Percentiles rank a stretch among this genome's conserved stretches.
phyloP scores from a whole-genome alignment of 2,797 vertebrate species.

The Cyclopterus lumpus region DNA sequence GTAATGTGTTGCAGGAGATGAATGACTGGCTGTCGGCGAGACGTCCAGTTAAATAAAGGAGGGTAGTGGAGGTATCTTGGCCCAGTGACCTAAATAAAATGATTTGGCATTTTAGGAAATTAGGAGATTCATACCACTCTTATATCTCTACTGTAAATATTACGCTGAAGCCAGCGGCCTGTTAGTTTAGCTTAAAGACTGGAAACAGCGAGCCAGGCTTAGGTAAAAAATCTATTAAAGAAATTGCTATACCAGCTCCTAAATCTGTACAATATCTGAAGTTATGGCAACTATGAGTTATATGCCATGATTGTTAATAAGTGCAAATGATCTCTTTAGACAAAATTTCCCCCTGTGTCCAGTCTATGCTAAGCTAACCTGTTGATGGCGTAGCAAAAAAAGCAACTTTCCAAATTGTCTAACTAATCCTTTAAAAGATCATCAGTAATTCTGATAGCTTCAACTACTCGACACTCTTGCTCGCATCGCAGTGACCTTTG shows the following conservation, averaged over 20 bases:
- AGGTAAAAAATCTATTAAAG: background rate
- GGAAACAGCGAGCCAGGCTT: background rate
- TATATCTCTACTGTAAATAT: background rate
- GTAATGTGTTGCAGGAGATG: background rate
- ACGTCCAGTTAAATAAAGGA: background rate
- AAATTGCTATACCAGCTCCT: background rate
- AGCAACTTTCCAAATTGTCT: background rate
- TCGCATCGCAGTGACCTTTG: constrained; percentile 37
- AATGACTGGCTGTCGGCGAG: background rate
- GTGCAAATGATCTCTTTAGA: background rate
- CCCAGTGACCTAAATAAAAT: background rate
- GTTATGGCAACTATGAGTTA: background rate
- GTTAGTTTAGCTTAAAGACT: background rate
- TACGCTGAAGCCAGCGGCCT: background rate
- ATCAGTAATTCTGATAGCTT: background rate
- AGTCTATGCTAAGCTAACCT: background rate
- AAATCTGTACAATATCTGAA: background rate
- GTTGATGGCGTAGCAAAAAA: background rate
- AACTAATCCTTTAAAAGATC: background rate
- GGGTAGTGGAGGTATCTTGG: background rate
- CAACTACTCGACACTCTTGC: constrained; percentile 10
- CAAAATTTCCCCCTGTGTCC: background rate
- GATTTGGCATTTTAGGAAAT: background rate
- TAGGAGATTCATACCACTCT: background rate
- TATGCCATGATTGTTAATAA: background rate